Percentiles rank a stretch among this genome's conserved stretches.
These are phyloP conservation scores for Triplophysa rosa DNA, from an alignment of 2,113 vertebrate species.

Conservation along the genomic window DNA sequence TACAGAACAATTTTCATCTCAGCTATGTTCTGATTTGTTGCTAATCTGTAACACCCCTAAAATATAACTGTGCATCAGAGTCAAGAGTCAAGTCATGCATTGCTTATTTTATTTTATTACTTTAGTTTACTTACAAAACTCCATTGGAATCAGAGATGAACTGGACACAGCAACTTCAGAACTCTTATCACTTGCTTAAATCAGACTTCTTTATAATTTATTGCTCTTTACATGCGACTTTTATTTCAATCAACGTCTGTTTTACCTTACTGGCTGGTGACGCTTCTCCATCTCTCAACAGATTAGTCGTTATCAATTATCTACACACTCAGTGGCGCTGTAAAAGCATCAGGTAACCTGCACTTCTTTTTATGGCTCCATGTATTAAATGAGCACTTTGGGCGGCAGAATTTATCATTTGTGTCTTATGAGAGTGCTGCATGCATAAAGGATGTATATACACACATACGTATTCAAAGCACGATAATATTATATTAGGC, in stretches of 20 bases:
- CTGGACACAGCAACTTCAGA: background rate
- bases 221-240: too few relatives aligned
- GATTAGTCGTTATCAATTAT: slow-evolving; percentile 12
- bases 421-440: background rate
- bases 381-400: slow-evolving; percentile 10
- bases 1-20: background rate
- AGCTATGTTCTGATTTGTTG: background rate
- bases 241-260: background rate
- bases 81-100: too few relatives aligned
- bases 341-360: slow-evolving; percentile 6
- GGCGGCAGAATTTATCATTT: slow-evolving; percentile 15
- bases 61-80: background rate
- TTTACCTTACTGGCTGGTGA: background rate
- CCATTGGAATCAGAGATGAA: background rate
- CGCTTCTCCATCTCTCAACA: background rate
- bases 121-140: background rate
- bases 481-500: slow-evolving; percentile 10
- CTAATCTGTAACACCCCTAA: background rate
- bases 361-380: slow-evolving; percentile 23
- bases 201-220: background rate
- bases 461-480: background rate
- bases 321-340: background rate
- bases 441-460: slow-evolving; percentile 2
- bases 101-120: too few relatives aligned
- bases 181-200: too few relatives aligned